These are phyloP conservation scores for Alaudala cheleensis DNA, from an alignment of 2,113 vertebrate genomes.

Conservation along the genomic window DNA sequence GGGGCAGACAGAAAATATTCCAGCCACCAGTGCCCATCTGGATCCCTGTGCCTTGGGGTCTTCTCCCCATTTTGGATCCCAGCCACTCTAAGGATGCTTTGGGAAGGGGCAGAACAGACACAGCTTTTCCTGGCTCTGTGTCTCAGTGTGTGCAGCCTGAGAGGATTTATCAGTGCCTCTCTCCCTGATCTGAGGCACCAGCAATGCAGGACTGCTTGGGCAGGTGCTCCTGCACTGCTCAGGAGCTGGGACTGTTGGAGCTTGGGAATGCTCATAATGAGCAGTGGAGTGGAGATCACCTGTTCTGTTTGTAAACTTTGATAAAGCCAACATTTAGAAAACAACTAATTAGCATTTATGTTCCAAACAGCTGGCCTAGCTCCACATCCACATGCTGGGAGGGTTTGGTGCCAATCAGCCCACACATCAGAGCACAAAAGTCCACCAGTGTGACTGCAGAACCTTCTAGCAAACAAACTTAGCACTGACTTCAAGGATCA, in stretches of 20 bases:
- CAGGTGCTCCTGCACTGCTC: background rate
- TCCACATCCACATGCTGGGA: background rate
- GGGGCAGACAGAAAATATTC: background rate
- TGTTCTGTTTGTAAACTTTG: background rate
- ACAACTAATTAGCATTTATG: background rate
- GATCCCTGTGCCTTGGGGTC: background rate
- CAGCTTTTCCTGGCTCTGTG: background rate
- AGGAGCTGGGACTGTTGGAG: background rate
- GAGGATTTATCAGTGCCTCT: background rate
- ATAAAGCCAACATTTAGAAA: constrained; percentile 3
- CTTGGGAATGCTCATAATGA: background rate
- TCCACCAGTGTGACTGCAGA: background rate
- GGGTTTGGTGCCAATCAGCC: background rate
- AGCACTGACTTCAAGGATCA: background rate
- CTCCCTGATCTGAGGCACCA: background rate
- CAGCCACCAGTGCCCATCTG: rapidly evolving
- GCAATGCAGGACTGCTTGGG: background rate
- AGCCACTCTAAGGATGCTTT: background rate
- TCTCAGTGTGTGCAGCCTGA: background rate
- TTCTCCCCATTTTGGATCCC: rapidly evolving
- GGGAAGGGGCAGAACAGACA: background rate
- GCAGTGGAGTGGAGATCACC: background rate
- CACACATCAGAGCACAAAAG: constrained; percentile 13
- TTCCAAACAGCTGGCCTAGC: constrained; percentile 1
- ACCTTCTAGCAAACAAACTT: background rate